Percentiles rank a stretch among this genome's conserved stretches.
phyloP scores from a whole-genome alignment of 2,113 vertebrate genomes.

The Neolamprologus toae region DNA sequence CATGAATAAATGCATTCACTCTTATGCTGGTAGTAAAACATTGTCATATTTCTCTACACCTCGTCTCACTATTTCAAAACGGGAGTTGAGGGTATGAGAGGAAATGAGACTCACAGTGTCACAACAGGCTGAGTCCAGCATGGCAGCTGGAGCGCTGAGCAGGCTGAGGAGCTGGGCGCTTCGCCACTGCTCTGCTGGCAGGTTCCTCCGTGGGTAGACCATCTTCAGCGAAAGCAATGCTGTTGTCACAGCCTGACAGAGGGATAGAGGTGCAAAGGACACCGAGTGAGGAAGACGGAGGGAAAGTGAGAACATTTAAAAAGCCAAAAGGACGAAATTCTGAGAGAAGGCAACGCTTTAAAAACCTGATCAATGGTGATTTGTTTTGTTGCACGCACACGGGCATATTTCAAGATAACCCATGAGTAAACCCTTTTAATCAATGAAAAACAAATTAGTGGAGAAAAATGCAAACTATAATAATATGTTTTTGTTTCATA shows the following conservation, averaged over 20 bases:
- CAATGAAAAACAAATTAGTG: not conserved
- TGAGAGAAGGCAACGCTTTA: not conserved
- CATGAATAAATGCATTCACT: not conserved
- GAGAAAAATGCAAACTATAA: not conserved
- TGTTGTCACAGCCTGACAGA: slow-evolving; percentile 77
- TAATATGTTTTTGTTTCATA: not conserved
- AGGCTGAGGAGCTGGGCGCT: slow-evolving; percentile 85
- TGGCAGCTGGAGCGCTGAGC: slow-evolving; percentile 70
- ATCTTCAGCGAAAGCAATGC: slow-evolving; percentile 81
- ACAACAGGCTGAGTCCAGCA: slow-evolving; percentile 80
- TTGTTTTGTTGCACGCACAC: not conserved
- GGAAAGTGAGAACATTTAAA: not conserved
- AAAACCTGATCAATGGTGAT: not conserved
- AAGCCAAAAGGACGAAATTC: not conserved
- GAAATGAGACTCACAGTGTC: slow-evolving; percentile 75
- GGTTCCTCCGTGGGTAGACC: slow-evolving; percentile 82
- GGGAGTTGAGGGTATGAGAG: not conserved
- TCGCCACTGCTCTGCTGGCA: slow-evolving; percentile 84
- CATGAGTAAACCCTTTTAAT: not conserved
- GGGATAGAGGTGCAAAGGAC: not conserved
- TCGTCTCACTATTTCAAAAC: not conserved
- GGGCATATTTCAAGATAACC: not conserved
- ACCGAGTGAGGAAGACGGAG: not conserved
- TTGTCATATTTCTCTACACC: not conserved
- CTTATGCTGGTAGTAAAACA: not conserved